Evolutionary conservation across 2,888 invertebrate species (phyloP).

Genomic region (Agrotis puta): DNA sequence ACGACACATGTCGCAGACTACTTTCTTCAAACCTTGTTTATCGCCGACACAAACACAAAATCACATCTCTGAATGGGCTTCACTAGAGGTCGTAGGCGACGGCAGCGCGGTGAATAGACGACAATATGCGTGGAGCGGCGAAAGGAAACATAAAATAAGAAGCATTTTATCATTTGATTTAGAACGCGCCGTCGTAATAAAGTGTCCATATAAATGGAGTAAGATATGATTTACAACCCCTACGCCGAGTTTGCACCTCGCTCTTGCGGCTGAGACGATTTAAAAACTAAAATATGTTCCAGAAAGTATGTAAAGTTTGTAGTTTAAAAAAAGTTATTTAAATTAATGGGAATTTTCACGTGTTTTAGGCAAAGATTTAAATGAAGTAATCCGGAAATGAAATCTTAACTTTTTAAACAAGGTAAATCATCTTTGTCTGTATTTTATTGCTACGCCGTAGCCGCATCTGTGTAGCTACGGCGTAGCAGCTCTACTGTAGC

Average conservation of each 20-base stretch:
- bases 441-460: conserved; percentile 19
- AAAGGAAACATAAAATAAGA: conserved; percentile 89
- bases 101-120: conserved; percentile 73
- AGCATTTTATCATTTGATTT: conserved; percentile 91
- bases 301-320: conserved; percentile 26
- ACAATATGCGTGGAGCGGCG: conserved; percentile 85
- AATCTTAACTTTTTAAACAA: background rate
- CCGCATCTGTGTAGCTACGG: no score
- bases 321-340: conserved; percentile 1
- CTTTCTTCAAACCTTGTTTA: conserved; percentile 51
- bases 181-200: conserved; percentile 89
- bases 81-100: conserved; percentile 66
- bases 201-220: conserved; percentile 90
- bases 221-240: conserved; percentile 87
- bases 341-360: background rate
- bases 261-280: conserved; percentile 73
- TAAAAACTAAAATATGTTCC: conserved; percentile 76
- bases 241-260: conserved; percentile 84
- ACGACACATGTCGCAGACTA: conserved; percentile 13
- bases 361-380: background rate
- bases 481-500: conserved; percentile 44
- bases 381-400: background rate
- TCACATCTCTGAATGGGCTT: conserved; percentile 53
- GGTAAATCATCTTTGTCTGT: background rate
- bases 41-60: conserved; percentile 55